Evolutionary conservation across 2,797 vertebrate species (phyloP).

Genomic region (Onychomys torridus): DNA sequence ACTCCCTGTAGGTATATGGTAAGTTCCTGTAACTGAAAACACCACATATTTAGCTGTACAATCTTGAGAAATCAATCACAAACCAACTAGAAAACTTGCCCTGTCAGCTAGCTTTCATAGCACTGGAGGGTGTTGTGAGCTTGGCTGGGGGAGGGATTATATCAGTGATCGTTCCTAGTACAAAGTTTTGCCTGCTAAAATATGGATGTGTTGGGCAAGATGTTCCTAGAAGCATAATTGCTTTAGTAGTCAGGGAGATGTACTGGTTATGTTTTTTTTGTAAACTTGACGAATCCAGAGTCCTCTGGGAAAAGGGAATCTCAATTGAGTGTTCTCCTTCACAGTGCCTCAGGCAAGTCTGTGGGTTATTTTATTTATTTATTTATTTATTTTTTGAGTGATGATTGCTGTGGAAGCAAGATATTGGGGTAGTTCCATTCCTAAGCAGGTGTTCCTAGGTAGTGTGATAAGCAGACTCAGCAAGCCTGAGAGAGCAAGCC

Average conservation of each 20-base stretch:
- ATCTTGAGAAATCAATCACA: not conserved
- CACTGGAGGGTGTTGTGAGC: not conserved
- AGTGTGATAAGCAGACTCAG: not conserved
- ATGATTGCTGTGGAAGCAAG: not conserved
- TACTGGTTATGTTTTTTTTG: too few relatives aligned
- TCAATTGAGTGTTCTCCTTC: not conserved
- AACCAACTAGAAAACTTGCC: not conserved
- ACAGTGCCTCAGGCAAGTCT: not conserved
- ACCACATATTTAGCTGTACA: not conserved
- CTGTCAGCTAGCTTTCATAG: not conserved
- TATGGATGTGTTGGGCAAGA: not conserved
- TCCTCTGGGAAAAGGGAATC: too few relatives aligned
- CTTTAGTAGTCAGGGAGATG: too few relatives aligned
- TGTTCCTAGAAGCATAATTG: not conserved
- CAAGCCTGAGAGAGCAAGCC: not conserved
- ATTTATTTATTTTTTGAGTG: not conserved
- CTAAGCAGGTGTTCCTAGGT: too few relatives aligned
- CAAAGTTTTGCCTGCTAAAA: not conserved
- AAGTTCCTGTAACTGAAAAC: not conserved
- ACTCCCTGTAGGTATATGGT: not conserved
- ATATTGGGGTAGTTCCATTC: not conserved
- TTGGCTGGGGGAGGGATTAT: not conserved
- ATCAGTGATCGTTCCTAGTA: not conserved
- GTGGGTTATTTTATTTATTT: not conserved
- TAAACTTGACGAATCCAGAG: not conserved